phyloP scores from a whole-genome alignment of 2,113 vertebrate genomes.

The Callaeas wilsoni region DNA sequence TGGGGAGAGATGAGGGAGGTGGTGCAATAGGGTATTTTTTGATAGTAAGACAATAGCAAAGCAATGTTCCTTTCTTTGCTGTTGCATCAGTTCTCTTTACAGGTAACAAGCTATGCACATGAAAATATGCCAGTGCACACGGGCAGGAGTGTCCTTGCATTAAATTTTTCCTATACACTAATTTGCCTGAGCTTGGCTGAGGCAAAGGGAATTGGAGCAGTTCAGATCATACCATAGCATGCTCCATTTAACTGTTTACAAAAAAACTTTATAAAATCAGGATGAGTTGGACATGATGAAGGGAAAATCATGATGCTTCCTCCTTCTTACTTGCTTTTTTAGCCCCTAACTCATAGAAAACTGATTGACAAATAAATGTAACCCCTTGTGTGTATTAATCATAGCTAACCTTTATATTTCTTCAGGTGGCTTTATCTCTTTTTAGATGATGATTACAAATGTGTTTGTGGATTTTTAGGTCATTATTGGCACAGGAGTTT shows the following conservation, averaged over 20 bases:
- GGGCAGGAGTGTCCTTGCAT: neutral
- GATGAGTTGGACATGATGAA: neutral
- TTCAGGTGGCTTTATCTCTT: neutral
- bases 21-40: neutral
- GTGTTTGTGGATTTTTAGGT: slow-evolving; percentile 73
- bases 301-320: neutral
- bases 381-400: neutral
- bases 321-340: neutral
- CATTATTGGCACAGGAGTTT: slow-evolving; percentile 87
- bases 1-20: neutral
- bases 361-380: neutral
- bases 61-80: neutral
- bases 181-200: neutral
- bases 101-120: neutral
- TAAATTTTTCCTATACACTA: neutral
- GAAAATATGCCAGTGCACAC: neutral
- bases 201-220: neutral
- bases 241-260: neutral
- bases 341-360: neutral
- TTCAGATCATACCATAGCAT: neutral
- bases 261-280: neutral
- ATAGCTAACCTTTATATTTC: neutral
- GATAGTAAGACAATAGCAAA: neutral
- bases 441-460: neutral
- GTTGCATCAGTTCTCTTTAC: neutral